phyloP scores from a whole-genome alignment of 1,140 invertebrate genomes.

The Subanguina moxae region DNA sequence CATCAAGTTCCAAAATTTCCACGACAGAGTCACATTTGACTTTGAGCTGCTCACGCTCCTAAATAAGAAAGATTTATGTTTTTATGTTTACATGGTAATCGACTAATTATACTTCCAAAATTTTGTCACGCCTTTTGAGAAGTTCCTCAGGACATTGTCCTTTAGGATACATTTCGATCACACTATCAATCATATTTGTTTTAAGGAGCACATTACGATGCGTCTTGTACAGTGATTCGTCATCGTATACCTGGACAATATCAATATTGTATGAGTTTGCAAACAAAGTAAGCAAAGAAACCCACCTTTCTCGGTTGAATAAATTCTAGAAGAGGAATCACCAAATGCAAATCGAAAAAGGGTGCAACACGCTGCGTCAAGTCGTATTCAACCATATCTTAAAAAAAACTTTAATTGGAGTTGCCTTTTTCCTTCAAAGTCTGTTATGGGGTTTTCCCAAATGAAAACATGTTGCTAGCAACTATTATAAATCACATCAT shows the following conservation, averaged over 20 bases:
- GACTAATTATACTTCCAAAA: conserved; percentile 65
- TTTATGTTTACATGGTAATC: too few relatives aligned
- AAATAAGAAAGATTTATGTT: too few relatives aligned
- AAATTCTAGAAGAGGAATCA: conserved; percentile 94
- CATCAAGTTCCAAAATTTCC: conserved; percentile 77
- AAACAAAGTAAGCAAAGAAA: too few relatives aligned
- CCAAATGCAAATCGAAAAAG: conserved; percentile 93
- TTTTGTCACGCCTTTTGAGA: conserved; percentile 73
- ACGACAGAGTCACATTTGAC: conserved; percentile 77
- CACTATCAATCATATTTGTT: conserved; percentile 99
- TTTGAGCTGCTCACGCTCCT: conserved; percentile 76
- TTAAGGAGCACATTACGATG: conserved; percentile 90
- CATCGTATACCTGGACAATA: conserved; percentile 80
- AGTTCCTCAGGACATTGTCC: conserved; percentile 63
- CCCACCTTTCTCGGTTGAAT: conserved; percentile 85
- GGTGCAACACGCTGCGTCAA: conserved; percentile 85
- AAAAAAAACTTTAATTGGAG: too few relatives aligned
- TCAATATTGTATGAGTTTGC: conserved; percentile 19
- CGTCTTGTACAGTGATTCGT: conserved; percentile 81
- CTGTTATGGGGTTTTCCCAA: too few relatives aligned
- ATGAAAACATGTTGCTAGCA: too few relatives aligned
- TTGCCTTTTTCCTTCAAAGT: too few relatives aligned
- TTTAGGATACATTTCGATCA: conserved; percentile 77
- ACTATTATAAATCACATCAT: too few relatives aligned
- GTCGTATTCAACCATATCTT: conserved; percentile 77